Base-by-base conservation (phyloP, 2,113 vertebrate species). In the Struthio camelus region DNA sequence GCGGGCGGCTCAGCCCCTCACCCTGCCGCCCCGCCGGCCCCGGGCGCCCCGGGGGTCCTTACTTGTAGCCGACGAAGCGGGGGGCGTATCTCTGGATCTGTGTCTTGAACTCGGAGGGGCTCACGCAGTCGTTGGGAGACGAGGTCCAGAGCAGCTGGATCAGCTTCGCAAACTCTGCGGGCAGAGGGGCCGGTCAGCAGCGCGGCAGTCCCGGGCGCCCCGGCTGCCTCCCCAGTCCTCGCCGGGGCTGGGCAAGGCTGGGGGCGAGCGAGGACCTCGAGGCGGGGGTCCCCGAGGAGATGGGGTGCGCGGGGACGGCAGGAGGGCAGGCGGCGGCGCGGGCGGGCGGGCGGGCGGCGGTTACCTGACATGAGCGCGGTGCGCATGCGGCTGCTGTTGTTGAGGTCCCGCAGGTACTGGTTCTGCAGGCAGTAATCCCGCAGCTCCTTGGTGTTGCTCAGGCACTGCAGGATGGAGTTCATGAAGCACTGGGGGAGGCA, bases 381-480 rank as follows among this genome's bases (percentile, higher is more conserved):
- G 90, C 98, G 98, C 6, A 97, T 97, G 66, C 93, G 97, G 97
- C 98, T 98, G 97, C 98, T 98, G 96, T 97, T 98, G 97, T 98
- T 98, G 87, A 99, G 98, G 94, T 99, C 99, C 17, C 98, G 97
- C 87, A 97, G 87, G 80, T 99, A 99, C 36, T 98, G 93, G 97
- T 98, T 99, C 83, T 98, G 99, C 90, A 99, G 98, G 97, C 99
- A 99, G 94, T 99, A 99, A 91, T 99, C 99, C 58, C 99, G 98
- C 96, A 99, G 97, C 93, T 99, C 99, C 11, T 98, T 98, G 32
- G 99, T 99, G 97, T 99, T 99, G 87, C 99, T 99, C 97, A 99
- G 98, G 97, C 99, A 99, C 96, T 99, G 99, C 28, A 99, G 98
- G 95, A 99, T 99, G 80, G 99, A 99, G 98, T 99, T 99, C 99